Conservation (phyloP, 92 coral and sea anemone genomes). For the Heteractis magnifica region DNA sequence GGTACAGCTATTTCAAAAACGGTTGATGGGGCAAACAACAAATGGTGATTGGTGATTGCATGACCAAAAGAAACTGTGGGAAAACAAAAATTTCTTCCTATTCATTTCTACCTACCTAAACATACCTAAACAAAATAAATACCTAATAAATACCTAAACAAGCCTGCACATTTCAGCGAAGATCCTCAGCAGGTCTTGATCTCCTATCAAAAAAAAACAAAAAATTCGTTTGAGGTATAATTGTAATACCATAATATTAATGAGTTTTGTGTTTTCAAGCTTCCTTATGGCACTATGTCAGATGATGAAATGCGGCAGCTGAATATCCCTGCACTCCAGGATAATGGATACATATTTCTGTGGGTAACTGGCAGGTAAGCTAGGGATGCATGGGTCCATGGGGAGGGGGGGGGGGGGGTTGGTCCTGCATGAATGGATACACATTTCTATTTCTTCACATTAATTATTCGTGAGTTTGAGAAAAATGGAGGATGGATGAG, state of each 20-base stretch:
- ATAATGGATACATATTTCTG: conserved; percentile 91
- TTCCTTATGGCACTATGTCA: conserved; percentile 98
- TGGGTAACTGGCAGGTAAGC: conserved; percentile 99
- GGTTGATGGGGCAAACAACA: no score
- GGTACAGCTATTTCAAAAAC: no score
- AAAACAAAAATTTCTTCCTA: background rate
- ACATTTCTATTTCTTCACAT: no score
- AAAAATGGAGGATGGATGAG: background rate
- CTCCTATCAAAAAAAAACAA: background rate
- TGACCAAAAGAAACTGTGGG: background rate
- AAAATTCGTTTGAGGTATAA: background rate
- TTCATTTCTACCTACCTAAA: background rate
- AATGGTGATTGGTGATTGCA: no score
- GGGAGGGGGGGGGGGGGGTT: background rate
- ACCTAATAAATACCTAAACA: no score
- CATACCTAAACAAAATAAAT: no score
- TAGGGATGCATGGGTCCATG: background rate
- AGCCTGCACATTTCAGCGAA: no score
- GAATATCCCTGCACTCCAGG: conserved; percentile 93
- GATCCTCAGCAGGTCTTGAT: no score
- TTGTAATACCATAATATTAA: background rate
- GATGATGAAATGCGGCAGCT: conserved; percentile 98
- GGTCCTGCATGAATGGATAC: background rate
- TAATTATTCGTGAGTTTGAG: no score
- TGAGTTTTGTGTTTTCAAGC: conserved; percentile 35